Evolutionary conservation across 92 coral and sea anemone species (phyloP), one percentile per base, ranked within the genome.

Genomic region (Desmophyllum pertusum): DNA sequence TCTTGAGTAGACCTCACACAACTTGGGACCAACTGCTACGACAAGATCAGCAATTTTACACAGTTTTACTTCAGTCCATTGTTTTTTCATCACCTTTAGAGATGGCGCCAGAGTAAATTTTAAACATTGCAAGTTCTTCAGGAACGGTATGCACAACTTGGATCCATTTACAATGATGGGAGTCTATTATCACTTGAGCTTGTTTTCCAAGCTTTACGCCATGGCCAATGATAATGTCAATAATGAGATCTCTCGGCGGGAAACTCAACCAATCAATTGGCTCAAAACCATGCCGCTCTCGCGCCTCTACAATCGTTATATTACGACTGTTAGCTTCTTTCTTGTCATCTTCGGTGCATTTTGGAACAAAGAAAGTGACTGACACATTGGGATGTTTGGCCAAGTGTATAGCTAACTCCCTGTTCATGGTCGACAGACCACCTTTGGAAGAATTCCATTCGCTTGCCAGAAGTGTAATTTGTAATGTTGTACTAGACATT

Each of bases 31-130:
- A 52, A 85, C 71, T 13, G 88, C 77, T 10, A 85, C 88, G 0
- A 77, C 88, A 40, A 67, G 61, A 85, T 85, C 78, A 25, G 88
- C 84, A 0, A 36, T 17, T 69, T 66, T 33, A 29, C 88, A 85
- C 55, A 51, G 75, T 23, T 35, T 29, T 3, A 85, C 19, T 10
- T 85, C 88, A 42, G 36, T 38, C 46, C 31, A 43, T 33, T 84
- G 66, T 43, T 84, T 84, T n/a, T 10, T 36, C 5, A 0, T 78
- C 74, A 13, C 80, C 66, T 42, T 85, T 61, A 19, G 67, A 4
- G 4, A 50, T 33, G 31, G 68, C 76, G 0, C 10, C 39, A 36
- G 41, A 27, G 6, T 42, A 50, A 1, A 5, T 23, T 78, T 85
- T 85, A 19, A 30, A 46, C 55, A 76, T 52, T 25, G 52, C 70